phyloP scores from a whole-genome alignment of 2,888 invertebrate genomes.

The Acrobasis consociella region DNA sequence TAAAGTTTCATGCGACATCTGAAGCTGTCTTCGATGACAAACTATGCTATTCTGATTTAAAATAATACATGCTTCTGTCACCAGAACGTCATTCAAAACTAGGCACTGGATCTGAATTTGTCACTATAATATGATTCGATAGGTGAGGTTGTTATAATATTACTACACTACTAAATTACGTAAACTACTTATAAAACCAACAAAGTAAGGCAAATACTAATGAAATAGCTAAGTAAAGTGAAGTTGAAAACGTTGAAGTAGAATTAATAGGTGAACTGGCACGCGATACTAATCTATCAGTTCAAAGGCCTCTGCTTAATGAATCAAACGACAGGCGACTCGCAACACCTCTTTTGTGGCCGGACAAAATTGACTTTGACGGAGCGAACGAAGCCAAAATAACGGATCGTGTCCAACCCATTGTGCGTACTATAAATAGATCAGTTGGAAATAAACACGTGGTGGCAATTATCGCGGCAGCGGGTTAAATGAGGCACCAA shows the following conservation, averaged over 20 bases:
- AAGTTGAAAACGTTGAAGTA: constrained; percentile 36
- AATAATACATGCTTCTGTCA: no score
- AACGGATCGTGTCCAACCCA: constrained; percentile 80
- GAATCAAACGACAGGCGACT: constrained; percentile 77
- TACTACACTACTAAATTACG: no score
- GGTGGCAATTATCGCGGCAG: constrained; percentile 81
- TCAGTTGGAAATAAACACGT: constrained; percentile 79
- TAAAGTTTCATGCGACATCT: constrained; percentile 5
- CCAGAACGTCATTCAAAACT: no score
- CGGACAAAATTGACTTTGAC: constrained; percentile 78
- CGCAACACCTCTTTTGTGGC: constrained; percentile 77
- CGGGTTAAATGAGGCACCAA: constrained; percentile 81
- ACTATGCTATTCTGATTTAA: not conserved
- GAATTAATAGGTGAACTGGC: constrained; percentile 61
- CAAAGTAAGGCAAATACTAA: constrained; percentile 22
- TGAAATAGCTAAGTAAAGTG: constrained; percentile 7
- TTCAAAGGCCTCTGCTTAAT: constrained; percentile 76
- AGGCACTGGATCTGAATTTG: no score
- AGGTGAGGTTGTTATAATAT: no score
- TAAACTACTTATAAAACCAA: not conserved
- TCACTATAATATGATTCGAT: no score
- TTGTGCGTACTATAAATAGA: constrained; percentile 80
- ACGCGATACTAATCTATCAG: constrained; percentile 67
- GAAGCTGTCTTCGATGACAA: not conserved
- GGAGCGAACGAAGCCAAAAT: constrained; percentile 73